Percentiles rank a stretch among this genome's conserved stretches.
These are phyloP conservation scores for Hyles lineata DNA, from an alignment of 2,888 invertebrate species.

Conservation along the genomic window DNA sequence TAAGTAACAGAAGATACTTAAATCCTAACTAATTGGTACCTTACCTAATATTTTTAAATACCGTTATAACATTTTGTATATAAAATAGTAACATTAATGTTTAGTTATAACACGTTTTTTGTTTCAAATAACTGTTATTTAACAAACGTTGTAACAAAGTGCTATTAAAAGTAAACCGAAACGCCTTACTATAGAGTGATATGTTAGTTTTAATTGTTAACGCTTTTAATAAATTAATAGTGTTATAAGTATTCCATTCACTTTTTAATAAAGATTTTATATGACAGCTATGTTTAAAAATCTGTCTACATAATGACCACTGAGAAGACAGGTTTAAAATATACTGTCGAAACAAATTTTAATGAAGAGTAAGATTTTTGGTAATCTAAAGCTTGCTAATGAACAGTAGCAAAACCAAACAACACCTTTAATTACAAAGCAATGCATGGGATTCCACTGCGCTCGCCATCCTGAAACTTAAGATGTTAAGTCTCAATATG, in stretches of 20 bases:
- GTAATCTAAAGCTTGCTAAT: too few relatives aligned
- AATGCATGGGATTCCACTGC: too few relatives aligned
- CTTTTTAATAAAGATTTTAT: not conserved
- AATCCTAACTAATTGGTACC: not conserved
- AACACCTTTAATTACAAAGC: too few relatives aligned
- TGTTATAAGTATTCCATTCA: not conserved
- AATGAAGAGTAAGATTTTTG: too few relatives aligned
- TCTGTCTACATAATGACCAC: not conserved
- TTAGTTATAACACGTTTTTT: conserved; percentile 30
- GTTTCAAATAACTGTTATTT: conserved; percentile 12
- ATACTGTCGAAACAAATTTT: too few relatives aligned
- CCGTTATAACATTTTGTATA: conserved; percentile 11
- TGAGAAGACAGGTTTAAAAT: not conserved
- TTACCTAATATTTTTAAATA: not conserved
- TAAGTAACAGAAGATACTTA: not conserved
- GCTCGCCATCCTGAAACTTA: too few relatives aligned
- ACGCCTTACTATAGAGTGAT: conserved; percentile 25
- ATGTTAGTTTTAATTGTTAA: conserved; percentile 12
- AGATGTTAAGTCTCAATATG: too few relatives aligned
- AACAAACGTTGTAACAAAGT: conserved; percentile 20
- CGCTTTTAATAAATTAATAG: conserved; percentile 14
- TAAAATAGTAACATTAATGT: not conserved
- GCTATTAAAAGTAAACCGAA: conserved; percentile 23
- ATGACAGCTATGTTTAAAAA: not conserved
- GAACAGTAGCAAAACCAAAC: too few relatives aligned